phyloP scores from a whole-genome alignment of 2,797 vertebrate genomes.

The Notolepis coatsorum region DNA sequence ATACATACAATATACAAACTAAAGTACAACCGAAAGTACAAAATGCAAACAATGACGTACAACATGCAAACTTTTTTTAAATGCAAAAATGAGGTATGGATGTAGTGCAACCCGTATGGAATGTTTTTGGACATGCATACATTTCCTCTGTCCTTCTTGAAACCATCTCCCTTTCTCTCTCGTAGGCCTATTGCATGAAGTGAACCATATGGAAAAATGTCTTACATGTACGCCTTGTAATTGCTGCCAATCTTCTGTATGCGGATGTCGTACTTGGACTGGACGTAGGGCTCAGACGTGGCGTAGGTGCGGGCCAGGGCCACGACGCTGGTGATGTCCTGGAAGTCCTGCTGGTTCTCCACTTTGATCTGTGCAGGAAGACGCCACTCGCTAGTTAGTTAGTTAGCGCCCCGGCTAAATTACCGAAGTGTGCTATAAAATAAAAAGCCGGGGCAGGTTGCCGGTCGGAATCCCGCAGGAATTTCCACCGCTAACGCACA shows the following conservation, averaged over 20 bases:
- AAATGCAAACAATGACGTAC: too few relatives aligned
- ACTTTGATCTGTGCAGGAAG: conserved; percentile 90
- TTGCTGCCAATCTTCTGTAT: conserved; percentile 98
- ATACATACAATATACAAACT: too few relatives aligned
- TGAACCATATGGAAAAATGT: too few relatives aligned
- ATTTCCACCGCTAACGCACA: conserved; percentile 49
- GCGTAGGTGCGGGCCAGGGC: conserved; percentile 94
- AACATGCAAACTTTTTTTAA: too few relatives aligned
- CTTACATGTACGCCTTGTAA: conserved; percentile 99
- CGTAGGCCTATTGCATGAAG: too few relatives aligned
- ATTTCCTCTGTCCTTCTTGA: too few relatives aligned
- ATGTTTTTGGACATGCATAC: too few relatives aligned
- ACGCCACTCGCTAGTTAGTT: conserved; percentile 38
- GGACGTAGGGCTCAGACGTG: conserved; percentile 92
- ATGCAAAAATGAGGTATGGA: too few relatives aligned
- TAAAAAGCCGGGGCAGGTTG: conserved; percentile 16
- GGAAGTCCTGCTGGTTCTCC: conserved; percentile 93
- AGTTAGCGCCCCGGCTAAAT: too few relatives aligned
- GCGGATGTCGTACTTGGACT: conserved; percentile 96
- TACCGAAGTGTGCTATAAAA: conserved; percentile 33
- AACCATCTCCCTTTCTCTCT: neutral
- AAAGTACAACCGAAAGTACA: too few relatives aligned
- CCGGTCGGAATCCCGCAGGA: conserved; percentile 48
- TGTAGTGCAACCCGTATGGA: too few relatives aligned
- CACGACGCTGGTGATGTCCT: conserved; percentile 95